Conservation (phyloP, 2,113 vertebrate species). For the Tragelaphus strepsiceros region DNA sequence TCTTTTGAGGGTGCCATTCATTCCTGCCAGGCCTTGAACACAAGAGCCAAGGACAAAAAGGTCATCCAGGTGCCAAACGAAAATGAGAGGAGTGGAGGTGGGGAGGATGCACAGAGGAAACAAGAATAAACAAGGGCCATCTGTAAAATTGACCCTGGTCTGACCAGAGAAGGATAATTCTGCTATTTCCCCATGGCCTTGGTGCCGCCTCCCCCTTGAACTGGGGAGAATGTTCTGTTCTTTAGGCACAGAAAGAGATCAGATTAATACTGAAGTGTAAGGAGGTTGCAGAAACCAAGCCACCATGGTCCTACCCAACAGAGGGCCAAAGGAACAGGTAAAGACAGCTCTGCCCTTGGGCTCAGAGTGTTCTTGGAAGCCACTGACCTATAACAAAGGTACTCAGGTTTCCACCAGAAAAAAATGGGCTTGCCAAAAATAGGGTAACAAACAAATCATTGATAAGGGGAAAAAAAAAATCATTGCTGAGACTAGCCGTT, state of each 20-base stretch:
- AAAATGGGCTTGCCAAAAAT: not conserved
- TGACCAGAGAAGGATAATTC: not conserved
- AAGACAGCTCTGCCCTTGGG: not conserved
- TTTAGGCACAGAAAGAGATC: not conserved
- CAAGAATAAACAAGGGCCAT: not conserved
- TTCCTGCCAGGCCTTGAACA: not conserved
- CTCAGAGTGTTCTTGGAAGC: not conserved
- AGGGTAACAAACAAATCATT: not conserved
- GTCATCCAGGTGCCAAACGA: not conserved
- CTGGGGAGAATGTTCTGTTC: not conserved
- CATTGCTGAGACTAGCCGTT: not conserved
- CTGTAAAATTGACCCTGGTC: too few relatives aligned
- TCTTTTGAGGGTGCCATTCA: not conserved
- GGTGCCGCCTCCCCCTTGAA: not conserved
- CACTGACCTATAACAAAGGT: not conserved
- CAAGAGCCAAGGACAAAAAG: not conserved
- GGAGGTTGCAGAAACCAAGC: not conserved
- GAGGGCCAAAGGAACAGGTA: not conserved
- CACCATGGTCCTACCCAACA: not conserved
- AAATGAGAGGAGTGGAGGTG: not conserved
- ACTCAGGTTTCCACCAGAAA: not conserved
- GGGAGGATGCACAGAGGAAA: not conserved
- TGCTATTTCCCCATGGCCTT: not conserved
- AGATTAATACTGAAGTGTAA: not conserved
- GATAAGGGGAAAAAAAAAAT: not conserved